Evolutionary conservation across 2,888 invertebrate species (phyloP), one percentile per base, ranked within the genome.

Genomic region (Ceraclea dissimilis): DNA sequence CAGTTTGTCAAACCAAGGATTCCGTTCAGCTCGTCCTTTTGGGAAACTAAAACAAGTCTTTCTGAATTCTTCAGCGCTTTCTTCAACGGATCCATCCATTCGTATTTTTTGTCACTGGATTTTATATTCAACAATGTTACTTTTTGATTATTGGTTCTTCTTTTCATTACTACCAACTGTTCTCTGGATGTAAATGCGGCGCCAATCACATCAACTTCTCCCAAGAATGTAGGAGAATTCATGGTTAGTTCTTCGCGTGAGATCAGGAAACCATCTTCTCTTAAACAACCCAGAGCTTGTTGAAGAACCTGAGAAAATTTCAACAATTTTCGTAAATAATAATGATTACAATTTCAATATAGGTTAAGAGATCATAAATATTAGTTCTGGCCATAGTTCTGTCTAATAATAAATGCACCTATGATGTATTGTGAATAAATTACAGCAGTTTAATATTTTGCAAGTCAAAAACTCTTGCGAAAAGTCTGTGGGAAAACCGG

Each of bases 1-100:
- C 95, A 95, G 65, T 93, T 93, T 0, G 90, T 83, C 54, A 96
- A 72, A n/a, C 97, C 98, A 18, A 93, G 69, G 1, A 95, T 75
- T n/a, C 98, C 98, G 67, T 81, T 90, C 8, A 83, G 73, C 2
- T 78, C 75, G 54, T 86, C 83, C 62, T 83, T 80, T 68, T 86
- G 81, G 1, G 83, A 75, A 17, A 88, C 81, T 1, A 94, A 67
- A 1, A 88, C 73, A 1, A 87, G 70, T 65, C 81, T 80, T 11
- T 74, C 71, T 0, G 72, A 71, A 26, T 70, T 70, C 56, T 73
- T 71, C 0, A 70, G 64, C 43, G 76, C 74, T 54, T 77, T 76
- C 63, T 71, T 79, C 61, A 68, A 68, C 64, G 73, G 70, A 47
- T 79, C 73, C 18, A 84, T 67, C 84, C 84, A 84, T 0, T 70